phyloP scores from a whole-genome alignment of 2,113 vertebrate genomes.

The Nannospalax galili region DNA sequence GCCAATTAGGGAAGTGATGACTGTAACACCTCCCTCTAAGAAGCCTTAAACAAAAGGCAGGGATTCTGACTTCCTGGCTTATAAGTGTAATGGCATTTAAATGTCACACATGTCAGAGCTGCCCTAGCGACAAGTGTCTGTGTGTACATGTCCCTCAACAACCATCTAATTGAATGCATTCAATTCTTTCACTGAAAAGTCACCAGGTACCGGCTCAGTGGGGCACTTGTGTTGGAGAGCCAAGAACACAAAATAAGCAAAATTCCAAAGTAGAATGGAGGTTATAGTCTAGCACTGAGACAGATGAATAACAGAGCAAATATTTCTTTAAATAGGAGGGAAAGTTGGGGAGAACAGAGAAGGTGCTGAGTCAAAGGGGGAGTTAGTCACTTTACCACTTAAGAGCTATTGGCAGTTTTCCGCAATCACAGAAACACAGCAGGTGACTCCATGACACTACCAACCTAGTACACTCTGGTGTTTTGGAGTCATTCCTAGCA shows the following conservation, averaged over 20 bases:
- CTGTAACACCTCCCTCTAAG: not conserved
- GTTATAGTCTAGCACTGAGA: not conserved
- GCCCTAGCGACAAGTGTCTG: not conserved
- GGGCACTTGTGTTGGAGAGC: not conserved
- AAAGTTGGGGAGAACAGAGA: not conserved
- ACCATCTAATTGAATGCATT: not conserved
- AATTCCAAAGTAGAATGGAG: not conserved
- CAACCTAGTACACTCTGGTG: not conserved
- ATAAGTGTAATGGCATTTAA: not conserved
- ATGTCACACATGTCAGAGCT: not conserved
- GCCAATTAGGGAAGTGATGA: not conserved
- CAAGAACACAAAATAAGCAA: not conserved
- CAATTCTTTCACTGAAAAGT: not conserved
- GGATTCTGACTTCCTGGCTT: not conserved
- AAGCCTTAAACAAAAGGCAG: not conserved
- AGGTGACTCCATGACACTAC: not conserved
- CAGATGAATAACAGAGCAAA: not conserved
- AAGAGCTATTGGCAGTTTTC: not conserved
- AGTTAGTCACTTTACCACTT: not conserved
- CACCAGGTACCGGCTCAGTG: too few relatives aligned
- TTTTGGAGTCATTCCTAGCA: not conserved
- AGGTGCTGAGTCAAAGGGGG: not conserved
- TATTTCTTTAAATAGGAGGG: not conserved
- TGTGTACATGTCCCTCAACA: not conserved
- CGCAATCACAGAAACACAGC: not conserved